phyloP scores from a whole-genome alignment of 2,888 invertebrate genomes.

The Teleiodes luculella region DNA sequence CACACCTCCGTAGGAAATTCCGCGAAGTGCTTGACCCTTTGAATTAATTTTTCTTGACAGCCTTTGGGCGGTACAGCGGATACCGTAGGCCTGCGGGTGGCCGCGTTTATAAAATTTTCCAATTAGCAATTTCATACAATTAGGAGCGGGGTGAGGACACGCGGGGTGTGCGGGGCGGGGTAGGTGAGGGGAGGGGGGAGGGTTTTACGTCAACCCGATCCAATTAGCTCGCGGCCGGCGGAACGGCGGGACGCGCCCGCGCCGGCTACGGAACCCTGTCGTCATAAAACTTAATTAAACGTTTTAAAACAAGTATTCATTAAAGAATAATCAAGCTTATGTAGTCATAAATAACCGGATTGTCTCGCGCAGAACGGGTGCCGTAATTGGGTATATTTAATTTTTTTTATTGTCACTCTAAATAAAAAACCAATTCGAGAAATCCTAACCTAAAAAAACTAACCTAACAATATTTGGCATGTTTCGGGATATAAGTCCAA shows the following conservation, averaged over 20 bases:
- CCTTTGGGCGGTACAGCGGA: slow-evolving; percentile 42
- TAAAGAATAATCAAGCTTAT: slow-evolving; percentile 80
- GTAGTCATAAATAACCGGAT: slow-evolving; percentile 80
- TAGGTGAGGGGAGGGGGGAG: slow-evolving; percentile 43
- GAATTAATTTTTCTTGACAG: slow-evolving; percentile 46
- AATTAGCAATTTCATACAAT: slow-evolving; percentile 79
- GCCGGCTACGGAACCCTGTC: slow-evolving; percentile 67
- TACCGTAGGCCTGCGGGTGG: slow-evolving; percentile 62
- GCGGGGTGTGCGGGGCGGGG: slow-evolving; percentile 37
- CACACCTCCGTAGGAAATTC: slow-evolving; percentile 10
- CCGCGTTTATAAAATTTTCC: slow-evolving; percentile 78
- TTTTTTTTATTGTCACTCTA: no score
- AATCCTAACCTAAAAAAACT: no score
- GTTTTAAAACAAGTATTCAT: slow-evolving; percentile 80
- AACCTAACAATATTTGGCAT: no score
- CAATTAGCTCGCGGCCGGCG: slow-evolving; percentile 78
- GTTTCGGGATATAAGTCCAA: no score
- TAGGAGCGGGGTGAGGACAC: slow-evolving; percentile 59
- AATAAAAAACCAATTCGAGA: no score
- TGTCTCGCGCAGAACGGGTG: slow-evolving; percentile 76
- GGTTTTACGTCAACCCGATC: slow-evolving; percentile 73
- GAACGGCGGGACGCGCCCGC: slow-evolving; percentile 65
- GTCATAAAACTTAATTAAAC: slow-evolving; percentile 81
- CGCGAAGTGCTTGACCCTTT: slow-evolving; percentile 37
- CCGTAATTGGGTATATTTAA: no score